Percentiles rank a stretch among this genome's conserved stretches.
These are phyloP conservation scores for Drosophila littoralis DNA, from an alignment of 1,140 invertebrate species.

Conservation along the genomic window DNA sequence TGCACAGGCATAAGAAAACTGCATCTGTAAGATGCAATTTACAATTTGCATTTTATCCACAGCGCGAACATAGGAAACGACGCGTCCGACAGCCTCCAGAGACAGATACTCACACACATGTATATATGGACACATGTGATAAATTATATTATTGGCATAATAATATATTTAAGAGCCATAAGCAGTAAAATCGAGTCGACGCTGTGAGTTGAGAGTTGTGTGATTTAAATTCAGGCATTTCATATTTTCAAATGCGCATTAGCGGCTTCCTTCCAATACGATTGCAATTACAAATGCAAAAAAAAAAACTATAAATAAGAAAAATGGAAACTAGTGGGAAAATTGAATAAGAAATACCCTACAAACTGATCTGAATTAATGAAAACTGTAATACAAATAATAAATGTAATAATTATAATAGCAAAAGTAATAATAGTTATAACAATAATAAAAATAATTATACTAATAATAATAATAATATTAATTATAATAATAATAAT, in stretches of 20 bases:
- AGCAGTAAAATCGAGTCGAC: constrained; percentile 13
- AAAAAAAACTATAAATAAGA: constrained; percentile 9
- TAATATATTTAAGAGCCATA: constrained; percentile 59
- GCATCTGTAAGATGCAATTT: constrained; percentile 76
- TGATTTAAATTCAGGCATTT: constrained; percentile 58
- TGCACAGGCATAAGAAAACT: constrained; percentile 48
- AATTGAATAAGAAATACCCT: not conserved
- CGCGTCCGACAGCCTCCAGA: constrained; percentile 30
- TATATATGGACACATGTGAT: constrained; percentile 25
- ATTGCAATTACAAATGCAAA: constrained; percentile 29
- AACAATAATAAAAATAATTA: no score
- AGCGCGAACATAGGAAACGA: constrained; percentile 56
- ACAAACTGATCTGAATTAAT: not conserved
- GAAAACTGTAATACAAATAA: no score
- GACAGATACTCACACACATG: constrained; percentile 7
- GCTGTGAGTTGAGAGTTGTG: constrained; percentile 7
- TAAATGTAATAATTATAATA: no score
- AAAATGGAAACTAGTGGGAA: constrained; percentile 6
- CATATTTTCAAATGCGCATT: constrained; percentile 58
- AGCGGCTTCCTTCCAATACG: constrained; percentile 56
- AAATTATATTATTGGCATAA: constrained; percentile 67
- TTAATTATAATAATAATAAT: no score
- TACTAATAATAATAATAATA: no score
- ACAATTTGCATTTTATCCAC: constrained; percentile 66
- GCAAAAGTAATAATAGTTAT: no score